Conservation (phyloP, 1,140 invertebrate genomes). For the Drosophila parvula region DNA sequence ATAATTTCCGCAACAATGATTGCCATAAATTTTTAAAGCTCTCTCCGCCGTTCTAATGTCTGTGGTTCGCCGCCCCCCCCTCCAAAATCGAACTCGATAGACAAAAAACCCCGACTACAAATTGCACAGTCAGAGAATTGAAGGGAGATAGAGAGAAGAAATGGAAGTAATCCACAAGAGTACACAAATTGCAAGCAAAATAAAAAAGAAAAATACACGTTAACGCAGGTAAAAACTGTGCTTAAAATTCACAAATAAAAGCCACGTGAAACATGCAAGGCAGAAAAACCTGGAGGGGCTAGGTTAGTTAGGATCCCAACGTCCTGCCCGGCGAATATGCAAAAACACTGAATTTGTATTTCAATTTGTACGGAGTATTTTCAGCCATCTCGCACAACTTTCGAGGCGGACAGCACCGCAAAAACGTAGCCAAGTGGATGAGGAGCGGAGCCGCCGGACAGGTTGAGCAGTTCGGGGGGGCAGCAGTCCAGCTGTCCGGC, state of each 20-base stretch:
- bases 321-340: constrained; percentile 58
- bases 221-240: constrained; percentile 33
- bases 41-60: constrained; percentile 37
- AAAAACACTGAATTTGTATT: constrained; percentile 77
- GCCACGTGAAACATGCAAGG: constrained; percentile 36
- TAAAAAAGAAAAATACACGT: constrained; percentile 16
- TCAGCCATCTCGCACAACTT: constrained; percentile 35
- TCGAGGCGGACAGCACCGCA: constrained; percentile 36
- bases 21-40: constrained; percentile 44
- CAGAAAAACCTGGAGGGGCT: constrained; percentile 12
- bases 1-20: constrained; percentile 38
- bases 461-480: constrained; percentile 58
- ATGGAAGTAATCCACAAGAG: constrained; percentile 42
- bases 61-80: constrained; percentile 48
- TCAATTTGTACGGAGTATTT: constrained; percentile 48
- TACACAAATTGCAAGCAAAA: constrained; percentile 55
- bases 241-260: constrained; percentile 63
- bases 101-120: constrained; percentile 34
- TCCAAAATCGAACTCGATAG: constrained; percentile 40
- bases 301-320: constrained; percentile 41
- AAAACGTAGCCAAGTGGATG: constrained; percentile 64
- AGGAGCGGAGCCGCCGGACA: constrained; percentile 49
- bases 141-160: not conserved
- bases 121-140: constrained; percentile 49
- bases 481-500: constrained; percentile 2